Conservation (phyloP, 2,113 vertebrate genomes). For the Plecturocebus donacophilus region DNA sequence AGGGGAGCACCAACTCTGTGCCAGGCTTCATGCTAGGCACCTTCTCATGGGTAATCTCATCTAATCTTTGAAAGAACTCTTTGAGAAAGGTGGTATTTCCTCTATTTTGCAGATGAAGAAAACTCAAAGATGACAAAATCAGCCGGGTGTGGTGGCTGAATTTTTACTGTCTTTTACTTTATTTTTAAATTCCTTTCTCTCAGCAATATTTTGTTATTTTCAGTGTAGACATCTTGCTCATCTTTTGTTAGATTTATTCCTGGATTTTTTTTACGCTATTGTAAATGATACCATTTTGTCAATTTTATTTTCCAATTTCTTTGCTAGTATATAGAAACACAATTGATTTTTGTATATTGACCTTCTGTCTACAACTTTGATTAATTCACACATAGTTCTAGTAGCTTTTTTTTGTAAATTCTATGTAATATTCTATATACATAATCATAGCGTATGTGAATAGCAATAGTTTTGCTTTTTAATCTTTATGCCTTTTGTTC, state of each 20-base stretch:
- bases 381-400: not conserved
- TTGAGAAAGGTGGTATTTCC: not conserved
- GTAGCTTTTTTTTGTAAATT: not conserved
- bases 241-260: not conserved
- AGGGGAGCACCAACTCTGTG: accelerated
- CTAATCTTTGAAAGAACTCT: not conserved
- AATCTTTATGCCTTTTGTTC: not conserved
- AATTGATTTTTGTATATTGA: not conserved
- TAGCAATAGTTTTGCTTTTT: not conserved
- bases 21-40: not conserved
- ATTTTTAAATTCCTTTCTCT: not conserved
- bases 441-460: not conserved
- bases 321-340: not conserved
- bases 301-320: not conserved
- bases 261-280: not conserved
- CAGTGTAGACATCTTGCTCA: not conserved
- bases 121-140: not conserved
- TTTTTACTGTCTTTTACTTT: not conserved
- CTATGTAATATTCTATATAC: not conserved
- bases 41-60: not conserved
- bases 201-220: not conserved
- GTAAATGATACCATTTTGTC: not conserved
- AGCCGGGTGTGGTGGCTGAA: too few relatives aligned
- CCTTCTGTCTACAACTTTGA: not conserved
- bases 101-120: not conserved